phyloP scores from a whole-genome alignment of 2,888 invertebrate species.

The Pantelozetes paolii region DNA sequence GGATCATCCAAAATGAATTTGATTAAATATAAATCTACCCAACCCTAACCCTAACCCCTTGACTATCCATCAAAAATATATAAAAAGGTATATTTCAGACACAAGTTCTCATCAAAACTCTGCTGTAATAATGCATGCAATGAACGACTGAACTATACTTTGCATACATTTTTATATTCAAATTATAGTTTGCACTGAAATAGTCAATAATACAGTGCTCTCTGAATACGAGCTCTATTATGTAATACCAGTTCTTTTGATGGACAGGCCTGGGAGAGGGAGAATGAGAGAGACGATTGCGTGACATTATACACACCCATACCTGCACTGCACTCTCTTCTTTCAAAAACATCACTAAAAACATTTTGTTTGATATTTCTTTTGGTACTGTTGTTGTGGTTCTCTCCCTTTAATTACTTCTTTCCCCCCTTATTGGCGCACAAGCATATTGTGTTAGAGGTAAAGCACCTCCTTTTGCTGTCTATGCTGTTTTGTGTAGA shows the following conservation, averaged over 20 bases:
- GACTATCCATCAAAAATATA: too few relatives aligned
- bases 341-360: too few relatives aligned
- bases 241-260: constrained; percentile 27
- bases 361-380: constrained; percentile 31
- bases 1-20: too few relatives aligned
- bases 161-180: not conserved
- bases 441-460: constrained; percentile 16
- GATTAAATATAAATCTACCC: too few relatives aligned
- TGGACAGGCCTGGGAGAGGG: too few relatives aligned
- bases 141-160: constrained; percentile 21
- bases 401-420: constrained; percentile 34
- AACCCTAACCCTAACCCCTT: too few relatives aligned
- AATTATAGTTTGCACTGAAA: constrained; percentile 25
- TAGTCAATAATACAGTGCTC: constrained; percentile 25
- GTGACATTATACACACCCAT: constrained; percentile 30
- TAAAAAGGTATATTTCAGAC: constrained; percentile 21
- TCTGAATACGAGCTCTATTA: too few relatives aligned
- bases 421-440: constrained; percentile 26
- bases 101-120: too few relatives aligned
- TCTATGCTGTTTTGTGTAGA: not conserved
- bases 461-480: constrained; percentile 12
- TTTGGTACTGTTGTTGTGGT: constrained; percentile 25
- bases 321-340: not conserved
- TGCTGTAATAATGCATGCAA: constrained; percentile 31
- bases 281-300: too few relatives aligned